Conservation (phyloP, 2,113 vertebrate genomes). For the Dendrocopos noguchii region DNA sequence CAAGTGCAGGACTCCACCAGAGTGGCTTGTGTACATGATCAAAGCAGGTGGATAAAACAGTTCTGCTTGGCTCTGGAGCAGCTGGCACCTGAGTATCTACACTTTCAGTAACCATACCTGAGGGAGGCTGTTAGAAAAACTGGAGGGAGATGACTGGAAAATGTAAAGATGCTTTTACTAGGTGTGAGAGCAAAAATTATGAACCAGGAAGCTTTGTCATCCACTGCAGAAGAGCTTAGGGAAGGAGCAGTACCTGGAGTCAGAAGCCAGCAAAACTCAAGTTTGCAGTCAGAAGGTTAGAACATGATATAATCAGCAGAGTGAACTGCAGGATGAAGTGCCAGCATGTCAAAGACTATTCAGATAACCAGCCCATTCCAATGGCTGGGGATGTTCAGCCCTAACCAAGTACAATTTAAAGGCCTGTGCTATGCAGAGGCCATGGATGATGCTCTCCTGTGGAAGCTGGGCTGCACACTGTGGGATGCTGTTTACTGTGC, state of each 20-base stretch:
- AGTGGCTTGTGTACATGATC: background rate
- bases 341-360: background rate
- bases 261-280: background rate
- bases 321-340: background rate
- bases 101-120: background rate
- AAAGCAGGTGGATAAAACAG: background rate
- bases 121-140: background rate
- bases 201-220: background rate
- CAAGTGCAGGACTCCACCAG: background rate
- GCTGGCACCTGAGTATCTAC: background rate
- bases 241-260: background rate
- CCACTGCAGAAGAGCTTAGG: background rate
- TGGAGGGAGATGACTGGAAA: background rate
- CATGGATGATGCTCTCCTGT: background rate
- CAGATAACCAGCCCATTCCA: too few relatives aligned
- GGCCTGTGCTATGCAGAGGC: background rate
- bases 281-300: background rate
- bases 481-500: background rate
- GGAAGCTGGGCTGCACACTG: background rate
- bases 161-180: background rate
- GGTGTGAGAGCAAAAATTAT: background rate
- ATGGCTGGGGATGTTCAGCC: background rate
- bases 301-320: background rate
- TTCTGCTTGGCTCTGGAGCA: background rate
- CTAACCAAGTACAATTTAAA: background rate